Evolutionary conservation across 2,888 invertebrate species (phyloP).

Genomic region (Drosophila maculinotata): DNA sequence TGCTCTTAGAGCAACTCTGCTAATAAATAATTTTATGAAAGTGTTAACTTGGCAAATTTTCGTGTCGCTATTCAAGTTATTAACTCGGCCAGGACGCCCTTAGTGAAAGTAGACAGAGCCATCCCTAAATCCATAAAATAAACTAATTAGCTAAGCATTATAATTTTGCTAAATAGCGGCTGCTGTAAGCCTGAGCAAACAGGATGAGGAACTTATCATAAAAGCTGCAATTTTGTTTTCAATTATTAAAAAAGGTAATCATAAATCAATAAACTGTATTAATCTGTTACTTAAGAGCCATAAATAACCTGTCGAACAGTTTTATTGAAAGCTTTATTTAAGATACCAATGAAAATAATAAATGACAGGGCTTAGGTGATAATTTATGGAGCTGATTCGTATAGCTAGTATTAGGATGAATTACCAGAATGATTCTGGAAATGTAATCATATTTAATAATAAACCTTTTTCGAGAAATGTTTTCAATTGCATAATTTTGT

Average conservation of each 20-base stretch:
- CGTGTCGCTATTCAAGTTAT: conserved; percentile 45
- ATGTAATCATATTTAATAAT: too few species aligned
- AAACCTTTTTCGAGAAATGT: too few species aligned
- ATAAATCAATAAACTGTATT: conserved; percentile 4
- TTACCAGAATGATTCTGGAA: too few species aligned
- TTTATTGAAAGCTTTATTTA: neutral
- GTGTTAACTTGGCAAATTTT: conserved; percentile 74
- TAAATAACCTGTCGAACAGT: neutral
- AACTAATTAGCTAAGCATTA: conserved; percentile 66
- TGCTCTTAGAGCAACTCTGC: conserved; percentile 53
- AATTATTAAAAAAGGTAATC: conserved; percentile 20
- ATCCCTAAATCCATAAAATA: conserved; percentile 41
- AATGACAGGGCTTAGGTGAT: too few species aligned
- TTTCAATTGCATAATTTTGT: too few species aligned
- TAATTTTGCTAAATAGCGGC: conserved; percentile 35
- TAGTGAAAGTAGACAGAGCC: conserved; percentile 20
- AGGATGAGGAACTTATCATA: conserved; percentile 6
- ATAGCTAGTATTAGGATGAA: too few species aligned
- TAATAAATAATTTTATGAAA: conserved; percentile 78
- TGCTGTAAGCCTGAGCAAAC: conserved; percentile 39
- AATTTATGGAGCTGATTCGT: too few species aligned
- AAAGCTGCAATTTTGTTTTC: neutral
- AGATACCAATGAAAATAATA: neutral
- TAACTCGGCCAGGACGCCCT: conserved; percentile 39
- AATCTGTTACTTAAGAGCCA: neutral